Evolutionary conservation across 2,113 vertebrate species (phyloP), one percentile per base, ranked within the genome.

Genomic region (Hystrix brachyura): DNA sequence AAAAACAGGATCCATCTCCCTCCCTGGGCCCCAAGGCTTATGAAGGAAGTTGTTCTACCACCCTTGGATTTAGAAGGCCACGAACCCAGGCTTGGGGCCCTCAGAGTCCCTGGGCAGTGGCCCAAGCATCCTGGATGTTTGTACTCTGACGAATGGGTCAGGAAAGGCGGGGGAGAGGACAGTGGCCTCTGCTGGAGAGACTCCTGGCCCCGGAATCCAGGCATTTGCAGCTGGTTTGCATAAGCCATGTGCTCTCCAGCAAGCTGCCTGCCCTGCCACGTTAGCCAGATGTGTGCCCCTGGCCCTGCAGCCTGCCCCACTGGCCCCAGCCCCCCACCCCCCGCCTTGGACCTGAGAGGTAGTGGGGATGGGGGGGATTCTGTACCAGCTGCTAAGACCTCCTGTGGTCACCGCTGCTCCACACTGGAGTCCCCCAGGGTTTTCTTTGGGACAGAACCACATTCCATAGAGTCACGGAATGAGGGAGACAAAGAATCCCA

Each of bases 191-290:
- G 13, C 53, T 34, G n/a, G 82, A 93, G 55, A 25, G 15, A 7
- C 11, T 78, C 46, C 69, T 12, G 15, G 80, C 43, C 29, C 43
- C 59, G 55, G 46, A 55, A 51, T 60, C 29, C 3, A 1, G 78
- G 64, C 8, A 34, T 55, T 19, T 25, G 12, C 13, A 80, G n/a
- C 2, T 21, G 12, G 15, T n/a, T 65, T 62, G 29, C 59, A 78
- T 27, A 71, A 51, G 15, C 12, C 62, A 27, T 0, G 5, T 43
- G 29, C 62, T 48, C 92, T 60, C 43, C 85, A 29, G 72, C 38
- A 76, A 55, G 57, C 53, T 0, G 0, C 32, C 11, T 3, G 25
- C 10, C 1, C 25, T 1, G 3, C 38, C n/a, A 1, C 34, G 3
- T 80, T 51, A 74, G 51, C 88, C 6, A 21, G 29, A 46, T 8